phyloP scores from a whole-genome alignment of 2,113 vertebrate genomes.

The Phalacrocorax pelagicus region DNA sequence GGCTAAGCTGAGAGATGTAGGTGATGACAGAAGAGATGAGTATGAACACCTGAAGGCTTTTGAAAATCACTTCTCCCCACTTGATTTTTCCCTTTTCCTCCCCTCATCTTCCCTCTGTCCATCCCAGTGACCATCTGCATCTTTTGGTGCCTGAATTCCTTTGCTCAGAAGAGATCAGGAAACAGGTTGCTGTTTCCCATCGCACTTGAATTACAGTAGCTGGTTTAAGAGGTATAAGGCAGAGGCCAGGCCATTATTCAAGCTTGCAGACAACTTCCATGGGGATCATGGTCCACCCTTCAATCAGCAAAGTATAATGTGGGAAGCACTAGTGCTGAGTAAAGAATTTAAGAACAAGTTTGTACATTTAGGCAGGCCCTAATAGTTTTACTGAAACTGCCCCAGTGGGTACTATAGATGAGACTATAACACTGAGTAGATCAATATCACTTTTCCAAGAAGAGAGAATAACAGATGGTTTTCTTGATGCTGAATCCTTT shows the following conservation, averaged over 20 bases:
- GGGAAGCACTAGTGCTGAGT: not conserved
- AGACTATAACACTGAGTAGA: not conserved
- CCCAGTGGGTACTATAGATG: fast-evolving
- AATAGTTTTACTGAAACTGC: not conserved
- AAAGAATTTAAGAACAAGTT: not conserved
- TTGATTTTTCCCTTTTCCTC: not conserved
- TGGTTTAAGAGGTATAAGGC: not conserved
- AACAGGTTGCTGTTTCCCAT: not conserved
- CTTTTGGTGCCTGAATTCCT: not conserved
- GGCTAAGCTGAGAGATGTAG: not conserved
- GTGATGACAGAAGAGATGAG: not conserved
- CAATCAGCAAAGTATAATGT: not conserved
- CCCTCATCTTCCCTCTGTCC: not conserved
- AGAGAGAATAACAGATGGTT: not conserved
- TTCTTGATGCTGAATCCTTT: not conserved
- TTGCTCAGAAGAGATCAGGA: not conserved
- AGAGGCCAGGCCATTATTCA: not conserved
- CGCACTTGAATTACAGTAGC: not conserved
- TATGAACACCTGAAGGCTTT: not conserved
- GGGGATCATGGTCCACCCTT: not conserved
- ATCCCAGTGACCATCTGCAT: not conserved
- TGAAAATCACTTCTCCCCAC: fast-evolving
- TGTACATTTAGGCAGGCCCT: not conserved
- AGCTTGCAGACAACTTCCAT: not conserved
- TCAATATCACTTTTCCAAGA: not conserved